Evolutionary conservation across 1,140 invertebrate genomes (phyloP), one percentile per base, ranked within the genome.

Genomic region (Apis laboriosa): DNA sequence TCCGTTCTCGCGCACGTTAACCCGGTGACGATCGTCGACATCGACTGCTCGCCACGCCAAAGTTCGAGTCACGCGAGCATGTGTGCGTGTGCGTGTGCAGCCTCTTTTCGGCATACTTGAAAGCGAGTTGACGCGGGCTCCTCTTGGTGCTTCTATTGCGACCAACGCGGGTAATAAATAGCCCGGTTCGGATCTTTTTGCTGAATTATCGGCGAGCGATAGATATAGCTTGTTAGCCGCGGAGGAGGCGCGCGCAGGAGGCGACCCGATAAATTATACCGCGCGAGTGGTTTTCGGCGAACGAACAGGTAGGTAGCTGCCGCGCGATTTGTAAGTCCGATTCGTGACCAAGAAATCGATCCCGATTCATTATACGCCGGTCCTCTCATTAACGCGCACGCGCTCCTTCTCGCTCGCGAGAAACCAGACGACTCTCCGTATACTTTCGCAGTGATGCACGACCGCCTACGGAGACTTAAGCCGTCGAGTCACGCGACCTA

Each of bases 291-390:
- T 55, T 79, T 87, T 87, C 84, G 86, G 53, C 84, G 84, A 87
- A 87, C 73, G 73, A 86, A 80, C 85, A 86, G 86, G 84, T 86
- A 86, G 85, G 84, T 86, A 79, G 64, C 64, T 61, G 71, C 68
- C 34, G 28, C 58, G 64, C 84, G 84, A 87, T 87, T 87, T 86
- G 84, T 86, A 85, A 87, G 84, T 87, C 84, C 82, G 86, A 87
- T 87, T 70, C 80, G 58, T 61, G 86, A 83, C 86, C 71, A 61
- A 83, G 86, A 68, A 86, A 84, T 87, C 84, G 86, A 87, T 87
- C 80, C 60, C 85, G 85, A 86, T 70, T 87, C 86, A 87, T 87
- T 87, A 87, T 87, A 87, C 86, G 43, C 64, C 86, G 80, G 76
- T 67, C 80, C 71, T 79, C 80, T 87, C 85, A 87, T 87, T 87